Evolutionary conservation across 2,888 invertebrate genomes (phyloP).

Genomic region (Cryptus armator): DNA sequence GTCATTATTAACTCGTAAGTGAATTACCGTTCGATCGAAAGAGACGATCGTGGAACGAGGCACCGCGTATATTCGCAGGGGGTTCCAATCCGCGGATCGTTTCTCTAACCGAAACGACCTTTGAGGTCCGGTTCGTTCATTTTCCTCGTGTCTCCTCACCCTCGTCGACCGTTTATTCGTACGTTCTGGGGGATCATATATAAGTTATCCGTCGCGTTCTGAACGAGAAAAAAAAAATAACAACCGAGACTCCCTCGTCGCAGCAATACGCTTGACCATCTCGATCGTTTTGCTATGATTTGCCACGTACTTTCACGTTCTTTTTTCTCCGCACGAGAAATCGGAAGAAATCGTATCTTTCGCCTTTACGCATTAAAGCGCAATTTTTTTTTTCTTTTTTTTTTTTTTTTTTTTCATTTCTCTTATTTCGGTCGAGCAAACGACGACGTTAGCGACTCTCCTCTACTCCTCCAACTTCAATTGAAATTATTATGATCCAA

Average conservation of each 20-base stretch:
- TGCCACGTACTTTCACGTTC: conserved; percentile 28
- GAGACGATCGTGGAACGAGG: conserved; percentile 77
- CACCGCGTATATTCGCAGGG: conserved; percentile 72
- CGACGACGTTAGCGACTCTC: conserved; percentile 5
- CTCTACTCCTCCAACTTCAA: conserved; percentile 77
- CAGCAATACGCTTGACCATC: conserved; percentile 51
- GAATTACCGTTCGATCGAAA: conserved; percentile 84
- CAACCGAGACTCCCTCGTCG: conserved; percentile 44
- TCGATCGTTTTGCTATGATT: conserved; percentile 55
- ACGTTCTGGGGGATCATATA: conserved; percentile 53
- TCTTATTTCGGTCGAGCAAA: conserved; percentile 10
- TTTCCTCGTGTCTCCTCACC: conserved; percentile 50
- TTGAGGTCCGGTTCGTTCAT: conserved; percentile 77
- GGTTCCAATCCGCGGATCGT: conserved; percentile 72
- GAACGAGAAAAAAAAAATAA: conserved; percentile 50
- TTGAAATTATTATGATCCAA: conserved; percentile 85
- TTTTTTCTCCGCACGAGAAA: conserved; percentile 24
- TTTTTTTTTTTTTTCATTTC: not conserved
- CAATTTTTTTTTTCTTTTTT: conserved; percentile 8
- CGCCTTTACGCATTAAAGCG: conserved; percentile 17
- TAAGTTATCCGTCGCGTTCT: conserved; percentile 50
- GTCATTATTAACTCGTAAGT: conserved; percentile 84
- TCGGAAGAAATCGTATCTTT: conserved; percentile 21
- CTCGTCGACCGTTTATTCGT: conserved; percentile 62
- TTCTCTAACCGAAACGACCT: conserved; percentile 77